These are phyloP conservation scores for Philypnodon macrostomus DNA, from an alignment of 2,797 vertebrate species.

Conservation along the genomic window DNA sequence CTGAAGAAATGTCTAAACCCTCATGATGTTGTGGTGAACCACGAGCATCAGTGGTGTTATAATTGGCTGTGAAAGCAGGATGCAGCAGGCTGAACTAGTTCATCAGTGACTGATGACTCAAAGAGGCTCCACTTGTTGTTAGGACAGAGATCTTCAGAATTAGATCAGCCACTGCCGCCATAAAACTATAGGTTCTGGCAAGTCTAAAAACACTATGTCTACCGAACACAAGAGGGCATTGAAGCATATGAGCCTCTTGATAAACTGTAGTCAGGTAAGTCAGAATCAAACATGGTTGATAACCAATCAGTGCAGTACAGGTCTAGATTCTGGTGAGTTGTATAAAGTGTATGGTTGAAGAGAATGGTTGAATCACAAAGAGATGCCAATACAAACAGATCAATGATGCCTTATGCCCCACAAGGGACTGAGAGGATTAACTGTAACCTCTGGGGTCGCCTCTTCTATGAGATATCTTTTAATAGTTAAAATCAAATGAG, in stretches of 20 bases:
- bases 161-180: neutral
- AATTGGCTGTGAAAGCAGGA: neutral
- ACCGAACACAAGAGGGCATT: too few species aligned
- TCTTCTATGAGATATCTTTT: neutral
- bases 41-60: neutral
- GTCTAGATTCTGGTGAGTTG: too few species aligned
- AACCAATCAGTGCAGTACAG: too few species aligned
- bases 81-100: constrained; percentile 7
- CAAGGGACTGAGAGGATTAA: neutral
- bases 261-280: too few species aligned
- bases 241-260: too few species aligned
- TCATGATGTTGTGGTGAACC: neutral
- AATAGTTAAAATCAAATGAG: too few species aligned
- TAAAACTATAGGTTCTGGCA: too few species aligned
- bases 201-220: too few species aligned
- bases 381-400: neutral
- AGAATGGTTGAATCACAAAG: too few species aligned
- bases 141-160: neutral
- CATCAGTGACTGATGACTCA: neutral
- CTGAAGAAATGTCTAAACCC: too few species aligned
- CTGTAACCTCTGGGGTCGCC: neutral
- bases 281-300: too few species aligned
- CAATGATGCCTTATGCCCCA: neutral
- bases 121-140: constrained; percentile 1
- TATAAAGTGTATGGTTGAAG: too few species aligned